Conservation (phyloP, 2,888 invertebrate species). For the Macrophya annulata region DNA sequence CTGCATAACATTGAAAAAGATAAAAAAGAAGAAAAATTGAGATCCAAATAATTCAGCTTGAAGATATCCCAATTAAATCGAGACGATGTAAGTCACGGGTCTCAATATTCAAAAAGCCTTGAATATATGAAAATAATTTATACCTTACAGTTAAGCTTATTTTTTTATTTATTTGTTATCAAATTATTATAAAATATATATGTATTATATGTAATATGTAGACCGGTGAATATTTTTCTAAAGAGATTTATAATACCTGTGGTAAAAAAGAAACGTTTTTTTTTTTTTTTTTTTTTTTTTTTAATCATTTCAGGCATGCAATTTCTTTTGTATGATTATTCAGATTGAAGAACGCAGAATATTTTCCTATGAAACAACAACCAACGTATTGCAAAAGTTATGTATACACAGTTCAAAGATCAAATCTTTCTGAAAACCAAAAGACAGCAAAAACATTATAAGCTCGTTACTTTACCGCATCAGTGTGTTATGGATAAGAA, state of each 20-base stretch:
- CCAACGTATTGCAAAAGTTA: not conserved
- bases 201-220: not conserved
- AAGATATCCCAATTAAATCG: not conserved
- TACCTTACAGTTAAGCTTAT: slow-evolving; percentile 10
- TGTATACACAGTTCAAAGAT: not conserved
- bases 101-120: not conserved
- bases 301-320: not conserved
- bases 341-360: not conserved
- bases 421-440: not conserved
- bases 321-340: not conserved
- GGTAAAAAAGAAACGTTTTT: not conserved
- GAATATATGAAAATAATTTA: not conserved
- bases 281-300: too few relatives aligned
- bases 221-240: not conserved
- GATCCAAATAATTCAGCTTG: not conserved
- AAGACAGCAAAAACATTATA: not conserved
- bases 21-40: not conserved
- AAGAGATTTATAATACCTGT: not conserved
- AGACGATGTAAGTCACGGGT: not conserved
- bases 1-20: too few relatives aligned
- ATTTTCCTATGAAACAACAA: not conserved
- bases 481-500: not conserved
- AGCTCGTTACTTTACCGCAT: not conserved
- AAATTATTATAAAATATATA: not conserved
- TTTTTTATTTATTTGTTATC: not conserved